Evolutionary conservation across 2,797 vertebrate species (phyloP), one percentile per base, ranked within the genome.

Genomic region (Sebastes miniatus): DNA sequence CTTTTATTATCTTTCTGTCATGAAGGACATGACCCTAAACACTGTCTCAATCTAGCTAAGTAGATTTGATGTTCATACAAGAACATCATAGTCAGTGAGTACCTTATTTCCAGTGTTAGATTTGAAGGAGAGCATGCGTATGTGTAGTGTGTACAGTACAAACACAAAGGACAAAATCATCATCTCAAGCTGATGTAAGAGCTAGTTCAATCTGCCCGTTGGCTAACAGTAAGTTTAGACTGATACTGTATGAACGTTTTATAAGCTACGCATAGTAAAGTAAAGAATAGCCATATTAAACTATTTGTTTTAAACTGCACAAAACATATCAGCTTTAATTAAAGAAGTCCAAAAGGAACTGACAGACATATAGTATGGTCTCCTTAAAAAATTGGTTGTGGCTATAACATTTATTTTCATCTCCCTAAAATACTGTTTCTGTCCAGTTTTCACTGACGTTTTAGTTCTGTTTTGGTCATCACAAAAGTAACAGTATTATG

Each of bases 1-100:
- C 75, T 86, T 90, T 90, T 88, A 87, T 89, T 86, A 82, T 71
- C 16, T 65, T 47, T 87, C 83, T 72, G 24, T 78, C 58, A 34
- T 73, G 71, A 79, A 82, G 73, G 83, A 74, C 78, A 13, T 18
- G 29, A 61, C 69, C 85, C 74, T 85, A 39, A 82, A 73, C 57
- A 27, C 67, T 47, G 16, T 68, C 50, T 69, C 56, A 58, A 52
- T 74, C 76, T 68, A 29, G 13, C 66, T 62, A 47, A 69, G 68
- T 61, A 73, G 31, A 79, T 72, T 69, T 43, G 18, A 73, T 69
- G 63, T 72, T 75, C 72, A 77, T 66, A 71, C 22, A 66, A 81
- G 47, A 27, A 29, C 22, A 56, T 32, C 52, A 52, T 69, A 12
- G 31, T 61, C 39, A 12, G 43, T n/a, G 25, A 65, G 58, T 63